Evolutionary conservation across 2,888 invertebrate species (phyloP).

Genomic region (Brachypterus glaber): DNA sequence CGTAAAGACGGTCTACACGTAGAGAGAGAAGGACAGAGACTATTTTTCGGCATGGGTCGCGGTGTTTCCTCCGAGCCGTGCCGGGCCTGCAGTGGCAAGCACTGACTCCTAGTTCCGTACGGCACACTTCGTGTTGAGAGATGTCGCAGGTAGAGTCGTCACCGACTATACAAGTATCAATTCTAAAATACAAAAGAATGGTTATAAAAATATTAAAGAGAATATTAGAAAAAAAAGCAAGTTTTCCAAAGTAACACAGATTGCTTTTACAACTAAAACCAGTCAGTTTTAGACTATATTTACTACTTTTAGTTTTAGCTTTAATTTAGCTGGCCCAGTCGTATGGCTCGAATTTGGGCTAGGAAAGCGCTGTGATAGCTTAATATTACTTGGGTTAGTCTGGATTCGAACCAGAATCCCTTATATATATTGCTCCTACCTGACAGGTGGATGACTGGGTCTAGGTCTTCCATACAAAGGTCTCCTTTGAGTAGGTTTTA

Average conservation of each 20-base stretch:
- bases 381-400: not conserved
- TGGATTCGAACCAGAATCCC: not conserved
- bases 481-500: constrained; percentile 42
- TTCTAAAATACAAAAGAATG: constrained; percentile 41
- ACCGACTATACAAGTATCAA: constrained; percentile 90
- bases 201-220: too few species aligned
- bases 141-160: constrained; percentile 85
- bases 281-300: too few species aligned
- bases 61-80: constrained; percentile 57
- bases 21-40: constrained; percentile 71
- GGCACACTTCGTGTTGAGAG: constrained; percentile 78
- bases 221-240: not conserved
- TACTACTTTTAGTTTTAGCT: too few species aligned
- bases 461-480: constrained; percentile 46
- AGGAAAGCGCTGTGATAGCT: not conserved
- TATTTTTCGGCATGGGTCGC: constrained; percentile 69
- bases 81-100: constrained; percentile 82
- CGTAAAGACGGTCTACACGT: constrained; percentile 74
- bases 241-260: not conserved
- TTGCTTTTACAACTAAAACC: not conserved
- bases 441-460: constrained; percentile 57
- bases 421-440: constrained; percentile 34
- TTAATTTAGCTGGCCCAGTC: too few species aligned
- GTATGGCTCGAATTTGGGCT: too few species aligned
- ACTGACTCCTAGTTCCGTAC: constrained; percentile 78